Evolutionary conservation across 2,113 vertebrate species (phyloP).

Genomic region (Vulpes lagopus): DNA sequence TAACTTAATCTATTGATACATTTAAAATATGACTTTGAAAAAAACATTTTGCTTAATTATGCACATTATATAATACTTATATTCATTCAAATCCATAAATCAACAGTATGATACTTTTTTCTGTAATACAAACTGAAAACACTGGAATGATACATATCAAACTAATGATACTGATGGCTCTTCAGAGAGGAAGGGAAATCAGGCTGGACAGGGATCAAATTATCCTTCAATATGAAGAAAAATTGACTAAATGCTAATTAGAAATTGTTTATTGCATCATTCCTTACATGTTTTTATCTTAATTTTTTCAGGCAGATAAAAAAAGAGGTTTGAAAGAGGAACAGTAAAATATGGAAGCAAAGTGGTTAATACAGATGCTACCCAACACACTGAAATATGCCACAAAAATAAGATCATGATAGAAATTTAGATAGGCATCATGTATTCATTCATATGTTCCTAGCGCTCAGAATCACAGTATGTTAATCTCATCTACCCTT

Average conservation of each 20-base stretch:
- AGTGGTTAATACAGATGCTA: neutral
- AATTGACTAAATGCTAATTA: neutral
- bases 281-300: neutral
- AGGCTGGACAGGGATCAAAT: neutral
- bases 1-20: neutral
- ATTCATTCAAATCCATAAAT: neutral
- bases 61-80: neutral
- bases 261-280: neutral
- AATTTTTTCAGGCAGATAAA: neutral
- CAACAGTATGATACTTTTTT: neutral
- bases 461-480: neutral
- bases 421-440: neutral
- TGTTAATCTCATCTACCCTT: neutral
- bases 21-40: neutral
- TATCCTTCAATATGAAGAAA: neutral
- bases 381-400: neutral
- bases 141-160: neutral
- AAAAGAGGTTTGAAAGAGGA: neutral
- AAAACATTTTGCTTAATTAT: neutral
- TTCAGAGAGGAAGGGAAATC: neutral
- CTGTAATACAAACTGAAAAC: neutral
- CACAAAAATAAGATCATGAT: neutral
- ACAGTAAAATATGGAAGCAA: neutral
- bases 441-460: neutral
- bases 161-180: neutral